phyloP scores from a whole-genome alignment of 2,797 vertebrate genomes.

The Phrynocephalus guinanensis region DNA sequence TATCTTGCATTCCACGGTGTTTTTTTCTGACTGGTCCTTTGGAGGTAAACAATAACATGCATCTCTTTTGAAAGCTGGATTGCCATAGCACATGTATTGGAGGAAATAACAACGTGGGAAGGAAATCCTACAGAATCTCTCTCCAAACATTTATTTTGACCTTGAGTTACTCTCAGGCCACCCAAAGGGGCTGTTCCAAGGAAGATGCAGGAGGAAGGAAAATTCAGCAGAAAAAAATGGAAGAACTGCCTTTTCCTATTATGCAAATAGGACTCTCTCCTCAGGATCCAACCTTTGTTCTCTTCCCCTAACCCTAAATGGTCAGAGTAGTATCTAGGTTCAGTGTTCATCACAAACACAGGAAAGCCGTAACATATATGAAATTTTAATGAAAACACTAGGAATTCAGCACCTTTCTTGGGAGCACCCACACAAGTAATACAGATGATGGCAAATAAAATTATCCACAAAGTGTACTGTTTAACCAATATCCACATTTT shows the following conservation, averaged over 20 bases:
- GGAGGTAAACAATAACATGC: too few relatives aligned
- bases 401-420: neutral
- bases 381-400: neutral
- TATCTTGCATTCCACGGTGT: too few relatives aligned
- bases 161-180: too few relatives aligned
- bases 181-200: neutral
- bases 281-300: neutral
- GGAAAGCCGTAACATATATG: neutral
- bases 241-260: neutral
- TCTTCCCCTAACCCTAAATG: neutral
- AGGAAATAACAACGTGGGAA: too few relatives aligned
- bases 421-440: neutral
- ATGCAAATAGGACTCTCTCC: neutral
- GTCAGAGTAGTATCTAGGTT: neutral
- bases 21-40: too few relatives aligned
- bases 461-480: neutral
- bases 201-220: neutral
- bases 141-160: too few relatives aligned
- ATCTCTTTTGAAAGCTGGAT: too few relatives aligned
- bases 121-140: too few relatives aligned
- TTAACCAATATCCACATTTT: neutral
- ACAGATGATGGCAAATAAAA: neutral
- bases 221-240: neutral
- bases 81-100: too few relatives aligned
- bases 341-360: neutral